Conservation (phyloP, 2,888 invertebrate species). For the Tetheella fluctuosa region DNA sequence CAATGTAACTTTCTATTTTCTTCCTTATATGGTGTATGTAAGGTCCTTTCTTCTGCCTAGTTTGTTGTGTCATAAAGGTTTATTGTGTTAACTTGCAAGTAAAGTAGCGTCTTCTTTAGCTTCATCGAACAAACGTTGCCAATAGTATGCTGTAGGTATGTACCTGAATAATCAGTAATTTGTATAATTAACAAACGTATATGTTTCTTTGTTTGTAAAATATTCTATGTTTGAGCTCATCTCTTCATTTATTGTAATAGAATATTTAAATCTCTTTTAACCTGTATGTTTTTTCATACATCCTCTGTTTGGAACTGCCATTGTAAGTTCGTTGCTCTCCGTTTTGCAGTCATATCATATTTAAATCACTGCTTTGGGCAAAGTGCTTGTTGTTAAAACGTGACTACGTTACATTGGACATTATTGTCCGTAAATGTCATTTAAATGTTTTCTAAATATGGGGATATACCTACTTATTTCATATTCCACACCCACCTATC, state of each 20-base stretch:
- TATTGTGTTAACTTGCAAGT: background rate
- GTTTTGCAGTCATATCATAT: conserved; percentile 22
- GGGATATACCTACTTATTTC: background rate
- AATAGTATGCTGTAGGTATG: background rate
- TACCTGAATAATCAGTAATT: too few species aligned
- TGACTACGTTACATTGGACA: conserved; percentile 2
- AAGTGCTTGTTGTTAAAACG: conserved; percentile 17
- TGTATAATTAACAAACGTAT: background rate
- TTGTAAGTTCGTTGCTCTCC: conserved; percentile 27
- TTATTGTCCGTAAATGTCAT: conserved; percentile 4
- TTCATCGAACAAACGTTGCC: background rate
- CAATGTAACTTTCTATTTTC: background rate
- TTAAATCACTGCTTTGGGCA: conserved; percentile 23
- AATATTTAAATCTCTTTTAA: background rate
- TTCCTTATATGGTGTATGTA: background rate
- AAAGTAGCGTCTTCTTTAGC: background rate
- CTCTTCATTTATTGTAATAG: background rate
- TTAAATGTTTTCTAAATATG: background rate
- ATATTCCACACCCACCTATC: background rate
- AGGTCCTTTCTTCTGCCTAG: background rate
- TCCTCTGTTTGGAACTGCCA: conserved; percentile 17
- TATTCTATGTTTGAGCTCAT: background rate
- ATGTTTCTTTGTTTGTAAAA: background rate
- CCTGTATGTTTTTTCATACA: background rate
- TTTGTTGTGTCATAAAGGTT: background rate